These are phyloP conservation scores for Agapornis roseicollis DNA, from an alignment of 2,113 vertebrate genomes.

Conservation along the genomic window DNA sequence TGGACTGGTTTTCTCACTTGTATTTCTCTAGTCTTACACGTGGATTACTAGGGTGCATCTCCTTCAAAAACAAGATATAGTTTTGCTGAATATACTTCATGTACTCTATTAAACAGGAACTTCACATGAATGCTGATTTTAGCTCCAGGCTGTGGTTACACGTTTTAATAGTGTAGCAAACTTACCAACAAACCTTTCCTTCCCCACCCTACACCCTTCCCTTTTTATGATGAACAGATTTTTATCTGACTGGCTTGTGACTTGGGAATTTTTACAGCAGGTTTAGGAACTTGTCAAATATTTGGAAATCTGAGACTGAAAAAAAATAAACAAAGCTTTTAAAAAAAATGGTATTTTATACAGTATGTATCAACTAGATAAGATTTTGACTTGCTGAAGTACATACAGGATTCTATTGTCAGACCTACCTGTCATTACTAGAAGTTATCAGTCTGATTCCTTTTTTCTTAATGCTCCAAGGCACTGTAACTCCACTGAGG, in stretches of 20 bases:
- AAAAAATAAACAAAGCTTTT: background rate
- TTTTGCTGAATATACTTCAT: background rate
- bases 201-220: slow-evolving; percentile 12
- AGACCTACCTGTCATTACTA: background rate
- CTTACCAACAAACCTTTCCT: slow-evolving; percentile 62
- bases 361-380: background rate
- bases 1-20: background rate
- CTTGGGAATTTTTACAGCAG: slow-evolving; percentile 47
- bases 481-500: background rate
- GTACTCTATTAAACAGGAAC: slow-evolving; percentile 13
- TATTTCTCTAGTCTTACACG: background rate
- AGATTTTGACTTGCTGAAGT: background rate
- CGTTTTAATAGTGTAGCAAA: slow-evolving; percentile 35
- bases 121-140: slow-evolving; percentile 21
- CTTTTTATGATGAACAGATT: slow-evolving; percentile 47
- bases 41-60: background rate
- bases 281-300: slow-evolving; percentile 48
- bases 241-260: slow-evolving; percentile 20
- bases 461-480: background rate
- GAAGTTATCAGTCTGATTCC: background rate
- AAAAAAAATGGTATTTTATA: background rate
- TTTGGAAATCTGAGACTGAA: slow-evolving; percentile 5
- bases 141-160: slow-evolving; percentile 49
- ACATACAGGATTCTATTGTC: background rate
- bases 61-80: background rate